A percentile compares a stretch with the other conserved stretches of the same genome.
Conservation (phyloP, 2,113 vertebrate species). For the Hystrix brachyura region DNA sequence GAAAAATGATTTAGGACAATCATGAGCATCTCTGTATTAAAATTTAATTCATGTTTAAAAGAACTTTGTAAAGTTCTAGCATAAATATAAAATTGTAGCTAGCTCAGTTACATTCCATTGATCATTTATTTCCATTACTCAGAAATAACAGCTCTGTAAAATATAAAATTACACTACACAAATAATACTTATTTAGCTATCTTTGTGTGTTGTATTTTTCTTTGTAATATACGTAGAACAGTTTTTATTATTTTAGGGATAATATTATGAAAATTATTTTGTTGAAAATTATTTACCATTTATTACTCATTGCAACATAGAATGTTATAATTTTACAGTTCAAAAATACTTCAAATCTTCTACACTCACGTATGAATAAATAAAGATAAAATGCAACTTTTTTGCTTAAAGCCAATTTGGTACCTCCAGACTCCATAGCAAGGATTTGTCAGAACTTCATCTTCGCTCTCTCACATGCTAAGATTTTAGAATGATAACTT, state of each 20-base stretch:
- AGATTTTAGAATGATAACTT: background rate
- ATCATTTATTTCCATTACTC: slow-evolving; percentile 11
- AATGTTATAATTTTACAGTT: background rate
- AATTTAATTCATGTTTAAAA: background rate
- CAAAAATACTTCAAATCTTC: background rate
- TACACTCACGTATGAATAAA: background rate
- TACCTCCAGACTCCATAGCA: background rate
- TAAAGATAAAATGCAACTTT: background rate
- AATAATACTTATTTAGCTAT: background rate
- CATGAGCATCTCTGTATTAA: background rate
- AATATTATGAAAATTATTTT: background rate
- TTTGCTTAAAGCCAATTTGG: background rate
- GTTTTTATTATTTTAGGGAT: background rate
- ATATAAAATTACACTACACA: background rate
- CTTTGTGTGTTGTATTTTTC: background rate
- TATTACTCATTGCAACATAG: background rate
- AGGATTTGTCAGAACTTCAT: background rate
- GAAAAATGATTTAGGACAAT: background rate
- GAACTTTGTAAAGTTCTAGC: background rate
- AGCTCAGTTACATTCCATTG: background rate
- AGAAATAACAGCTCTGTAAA: background rate
- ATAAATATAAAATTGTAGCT: background rate
- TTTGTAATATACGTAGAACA: background rate
- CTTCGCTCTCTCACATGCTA: background rate
- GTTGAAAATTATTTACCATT: background rate